These are phyloP conservation scores for Cyrtodaria siliqua DNA, from an alignment of 2,888 invertebrate genomes.

Conservation along the genomic window DNA sequence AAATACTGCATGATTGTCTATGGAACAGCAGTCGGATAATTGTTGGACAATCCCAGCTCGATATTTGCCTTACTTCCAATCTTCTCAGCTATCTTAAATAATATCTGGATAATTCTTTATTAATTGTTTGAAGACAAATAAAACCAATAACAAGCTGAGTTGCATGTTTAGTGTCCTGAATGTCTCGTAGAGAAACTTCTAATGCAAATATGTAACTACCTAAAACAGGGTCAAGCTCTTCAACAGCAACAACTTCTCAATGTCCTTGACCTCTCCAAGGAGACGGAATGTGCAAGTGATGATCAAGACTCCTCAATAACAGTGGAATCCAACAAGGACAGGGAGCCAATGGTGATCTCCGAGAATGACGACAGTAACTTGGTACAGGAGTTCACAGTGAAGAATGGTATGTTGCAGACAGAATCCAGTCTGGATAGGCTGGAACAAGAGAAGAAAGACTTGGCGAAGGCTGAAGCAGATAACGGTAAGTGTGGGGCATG, in stretches of 20 bases:
- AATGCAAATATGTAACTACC: too few relatives aligned
- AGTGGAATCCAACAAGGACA: slow-evolving; percentile 34
- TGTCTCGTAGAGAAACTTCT: too few relatives aligned
- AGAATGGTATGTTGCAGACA: slow-evolving; percentile 1
- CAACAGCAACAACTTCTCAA: slow-evolving; percentile 69
- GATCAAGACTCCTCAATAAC: slow-evolving; percentile 5
- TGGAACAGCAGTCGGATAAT: too few relatives aligned
- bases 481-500: slow-evolving; percentile 45
- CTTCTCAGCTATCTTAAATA: too few relatives aligned
- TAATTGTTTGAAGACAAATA: too few relatives aligned
- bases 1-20: too few relatives aligned
- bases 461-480: slow-evolving; percentile 38
- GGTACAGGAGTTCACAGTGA: slow-evolving; percentile 4
- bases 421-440: slow-evolving; percentile 8
- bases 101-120: too few relatives aligned
- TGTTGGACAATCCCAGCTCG: too few relatives aligned
- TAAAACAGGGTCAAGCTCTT: slow-evolving; percentile 49
- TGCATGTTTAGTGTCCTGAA: too few relatives aligned
- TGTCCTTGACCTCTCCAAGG: slow-evolving; percentile 68
- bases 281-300: slow-evolving; percentile 46
- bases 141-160: too few relatives aligned
- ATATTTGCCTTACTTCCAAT: too few relatives aligned
- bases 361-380: slow-evolving; percentile 22
- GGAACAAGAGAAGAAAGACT: slow-evolving; percentile 15
- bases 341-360: slow-evolving; percentile 14